phyloP scores from a whole-genome alignment of 2,113 vertebrate species.

The Ibidorhyncha struthersii region DNA sequence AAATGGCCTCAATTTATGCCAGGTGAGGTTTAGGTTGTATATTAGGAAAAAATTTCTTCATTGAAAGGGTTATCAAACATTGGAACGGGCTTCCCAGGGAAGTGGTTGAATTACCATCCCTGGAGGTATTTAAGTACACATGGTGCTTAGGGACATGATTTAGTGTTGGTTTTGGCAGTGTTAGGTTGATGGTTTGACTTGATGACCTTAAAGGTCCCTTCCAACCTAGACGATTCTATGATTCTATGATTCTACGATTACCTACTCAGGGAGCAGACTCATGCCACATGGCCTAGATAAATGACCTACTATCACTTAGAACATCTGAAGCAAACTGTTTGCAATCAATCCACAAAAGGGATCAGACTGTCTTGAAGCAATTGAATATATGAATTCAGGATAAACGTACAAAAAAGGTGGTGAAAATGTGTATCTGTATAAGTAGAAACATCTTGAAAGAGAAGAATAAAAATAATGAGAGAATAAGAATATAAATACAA shows the following conservation, averaged over 20 bases:
- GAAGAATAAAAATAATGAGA: background rate
- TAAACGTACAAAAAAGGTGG: background rate
- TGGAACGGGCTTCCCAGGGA: no score
- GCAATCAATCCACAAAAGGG: background rate
- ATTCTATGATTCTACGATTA: background rate
- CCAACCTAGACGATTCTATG: no score
- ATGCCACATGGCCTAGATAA: background rate
- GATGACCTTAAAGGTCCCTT: no score
- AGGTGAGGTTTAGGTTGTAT: no score
- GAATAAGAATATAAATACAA: background rate
- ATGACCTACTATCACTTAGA: background rate
- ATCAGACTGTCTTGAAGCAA: background rate
- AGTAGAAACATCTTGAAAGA: background rate
- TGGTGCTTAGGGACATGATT: no score
- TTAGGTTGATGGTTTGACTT: no score
- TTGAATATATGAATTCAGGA: background rate
- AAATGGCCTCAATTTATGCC: no score
- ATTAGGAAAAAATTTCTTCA: no score
- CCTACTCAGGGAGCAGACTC: background rate
- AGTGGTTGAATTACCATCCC: no score
- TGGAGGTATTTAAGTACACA: no score
- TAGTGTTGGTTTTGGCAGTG: no score
- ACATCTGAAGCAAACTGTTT: background rate
- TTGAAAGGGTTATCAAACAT: no score
- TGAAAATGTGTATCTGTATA: background rate